These are phyloP conservation scores for Acanthoscelides obtectus DNA, from an alignment of 2,888 invertebrate species.

Conservation along the genomic window DNA sequence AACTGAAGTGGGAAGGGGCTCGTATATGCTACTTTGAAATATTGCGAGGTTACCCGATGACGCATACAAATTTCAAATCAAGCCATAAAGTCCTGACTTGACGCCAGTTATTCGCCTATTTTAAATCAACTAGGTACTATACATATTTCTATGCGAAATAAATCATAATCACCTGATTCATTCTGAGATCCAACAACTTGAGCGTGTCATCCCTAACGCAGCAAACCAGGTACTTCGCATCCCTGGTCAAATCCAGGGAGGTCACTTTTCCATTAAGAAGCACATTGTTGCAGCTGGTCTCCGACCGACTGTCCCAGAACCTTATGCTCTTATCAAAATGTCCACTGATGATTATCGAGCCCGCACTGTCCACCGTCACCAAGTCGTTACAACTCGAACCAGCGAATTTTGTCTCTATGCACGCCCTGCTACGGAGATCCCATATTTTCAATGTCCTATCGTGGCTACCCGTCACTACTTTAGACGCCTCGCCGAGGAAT, in stretches of 20 bases:
- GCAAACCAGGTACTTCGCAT: constrained; percentile 85
- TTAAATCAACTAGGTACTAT: no score
- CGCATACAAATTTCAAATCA: no score
- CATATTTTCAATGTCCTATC: constrained; percentile 98
- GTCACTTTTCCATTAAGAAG: constrained; percentile 90
- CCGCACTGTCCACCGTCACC: constrained; percentile 82
- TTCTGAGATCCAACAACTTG: constrained; percentile 89
- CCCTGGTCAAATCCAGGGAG: constrained; percentile 88
- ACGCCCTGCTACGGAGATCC: constrained; percentile 91
- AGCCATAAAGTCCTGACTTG: no score
- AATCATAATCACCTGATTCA: constrained; percentile 60
- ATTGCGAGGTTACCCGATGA: no score
- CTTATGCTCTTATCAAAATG: constrained; percentile 97
- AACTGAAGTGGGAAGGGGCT: no score
- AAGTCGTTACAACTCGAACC: constrained; percentile 97
- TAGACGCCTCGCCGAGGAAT: constrained; percentile 86
- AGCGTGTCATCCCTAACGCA: constrained; percentile 95
- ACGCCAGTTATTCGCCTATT: no score
- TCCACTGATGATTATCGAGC: constrained; percentile 90
- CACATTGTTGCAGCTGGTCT: constrained; percentile 81
- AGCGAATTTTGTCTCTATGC: constrained; percentile 90
- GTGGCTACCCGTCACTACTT: constrained; percentile 96
- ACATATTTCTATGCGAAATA: no score
- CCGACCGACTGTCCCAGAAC: constrained; percentile 94
- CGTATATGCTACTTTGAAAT: no score